phyloP scores from a whole-genome alignment of 1,140 invertebrate genomes.

The Micrasema longulum region DNA sequence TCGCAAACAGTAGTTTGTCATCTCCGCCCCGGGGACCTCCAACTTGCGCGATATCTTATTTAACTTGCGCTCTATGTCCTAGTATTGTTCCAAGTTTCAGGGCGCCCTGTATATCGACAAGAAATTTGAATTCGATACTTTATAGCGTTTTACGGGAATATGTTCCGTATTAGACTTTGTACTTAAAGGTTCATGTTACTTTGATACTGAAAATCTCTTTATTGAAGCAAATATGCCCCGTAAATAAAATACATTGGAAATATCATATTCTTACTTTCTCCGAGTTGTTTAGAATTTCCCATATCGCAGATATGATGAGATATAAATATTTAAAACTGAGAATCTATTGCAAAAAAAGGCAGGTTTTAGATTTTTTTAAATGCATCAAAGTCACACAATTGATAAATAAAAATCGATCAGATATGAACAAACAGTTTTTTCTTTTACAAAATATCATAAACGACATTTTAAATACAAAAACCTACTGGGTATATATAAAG shows the following conservation, averaged over 20 bases:
- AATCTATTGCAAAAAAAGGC: no score
- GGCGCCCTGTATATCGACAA: slow-evolving; percentile 22
- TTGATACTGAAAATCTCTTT: slow-evolving; percentile 18
- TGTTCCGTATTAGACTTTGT: slow-evolving; percentile 24
- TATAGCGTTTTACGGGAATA: slow-evolving; percentile 17
- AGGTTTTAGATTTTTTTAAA: no score
- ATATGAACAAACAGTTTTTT: no score
- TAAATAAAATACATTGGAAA: slow-evolving; percentile 16
- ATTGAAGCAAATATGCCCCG: slow-evolving; percentile 20
- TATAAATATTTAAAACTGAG: no score
- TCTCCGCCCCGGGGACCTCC: slow-evolving; percentile 40
- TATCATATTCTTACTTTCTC: not conserved
- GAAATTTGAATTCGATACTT: slow-evolving; percentile 34
- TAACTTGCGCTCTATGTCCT: slow-evolving; percentile 42
- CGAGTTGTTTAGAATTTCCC: no score
- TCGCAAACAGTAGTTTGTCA: slow-evolving; percentile 52
- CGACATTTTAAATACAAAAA: no score
- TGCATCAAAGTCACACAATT: no score
- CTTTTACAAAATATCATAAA: no score
- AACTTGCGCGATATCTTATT: slow-evolving; percentile 54
- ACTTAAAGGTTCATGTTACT: slow-evolving; percentile 34
- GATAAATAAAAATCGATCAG: no score
- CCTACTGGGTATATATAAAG: no score
- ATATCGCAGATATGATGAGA: no score
- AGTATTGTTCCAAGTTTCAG: slow-evolving; percentile 45